These are phyloP conservation scores for Trialeurodes vaporariorum DNA, from an alignment of 1,140 invertebrate species.

Conservation along the genomic window DNA sequence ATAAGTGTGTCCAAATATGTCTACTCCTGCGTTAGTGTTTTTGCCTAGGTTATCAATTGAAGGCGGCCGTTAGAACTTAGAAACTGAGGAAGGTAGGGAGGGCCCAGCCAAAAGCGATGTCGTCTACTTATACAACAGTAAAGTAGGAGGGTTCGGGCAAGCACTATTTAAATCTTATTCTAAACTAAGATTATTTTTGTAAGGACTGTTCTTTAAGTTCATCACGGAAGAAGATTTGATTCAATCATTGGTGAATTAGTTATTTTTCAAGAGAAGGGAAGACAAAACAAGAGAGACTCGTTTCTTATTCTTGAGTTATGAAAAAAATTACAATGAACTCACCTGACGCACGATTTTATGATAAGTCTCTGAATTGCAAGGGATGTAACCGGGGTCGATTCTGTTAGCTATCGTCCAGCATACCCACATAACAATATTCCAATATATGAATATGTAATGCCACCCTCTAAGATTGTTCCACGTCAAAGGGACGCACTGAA, in stretches of 20 bases:
- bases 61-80: no score
- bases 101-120: no score
- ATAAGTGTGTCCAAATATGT: no score
- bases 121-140: no score
- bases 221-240: conserved; percentile 69
- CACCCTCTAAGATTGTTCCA: conserved; percentile 73
- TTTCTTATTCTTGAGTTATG: no score
- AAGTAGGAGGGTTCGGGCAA: no score
- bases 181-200: no score
- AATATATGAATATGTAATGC: conserved; percentile 81
- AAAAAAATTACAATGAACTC: conserved; percentile 11
- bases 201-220: conserved; percentile 75
- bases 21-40: no score
- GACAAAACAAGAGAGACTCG: no score
- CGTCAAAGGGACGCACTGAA: conserved; percentile 73
- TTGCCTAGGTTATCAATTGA: no score
- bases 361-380: conserved; percentile 78
- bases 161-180: no score
- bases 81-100: no score
- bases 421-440: conserved; percentile 84
- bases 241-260: conserved; percentile 11
- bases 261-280: neutral
- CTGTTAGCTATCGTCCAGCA: conserved; percentile 81
- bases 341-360: conserved; percentile 72
- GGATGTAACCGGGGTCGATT: conserved; percentile 77